phyloP scores from a whole-genome alignment of 35 echinoderm and acorn worm genomes.

The Eucidaris tribuloides region DNA sequence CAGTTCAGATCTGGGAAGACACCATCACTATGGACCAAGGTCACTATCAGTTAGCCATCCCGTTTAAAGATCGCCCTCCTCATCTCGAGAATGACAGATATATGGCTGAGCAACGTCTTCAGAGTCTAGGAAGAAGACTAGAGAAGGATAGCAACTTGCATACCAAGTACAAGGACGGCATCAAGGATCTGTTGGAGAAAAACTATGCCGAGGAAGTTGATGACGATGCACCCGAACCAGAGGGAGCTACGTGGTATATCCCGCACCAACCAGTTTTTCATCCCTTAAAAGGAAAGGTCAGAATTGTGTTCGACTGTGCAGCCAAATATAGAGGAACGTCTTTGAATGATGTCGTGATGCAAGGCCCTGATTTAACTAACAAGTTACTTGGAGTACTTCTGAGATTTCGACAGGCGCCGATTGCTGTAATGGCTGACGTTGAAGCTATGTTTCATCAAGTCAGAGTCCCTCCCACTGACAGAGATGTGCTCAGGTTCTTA shows the following conservation, averaged over 20 bases:
- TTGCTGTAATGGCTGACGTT: conserved; percentile 20
- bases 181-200: neutral
- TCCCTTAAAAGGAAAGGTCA: conserved; percentile 31
- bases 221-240: neutral
- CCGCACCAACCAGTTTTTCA: conserved; percentile 43
- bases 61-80: conserved; percentile 11
- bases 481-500: conserved; percentile 28
- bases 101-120: conserved; percentile 33
- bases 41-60: conserved; percentile 55
- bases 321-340: neutral
- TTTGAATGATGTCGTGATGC: conserved; percentile 5
- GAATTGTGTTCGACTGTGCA: conserved; percentile 16
- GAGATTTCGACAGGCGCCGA: conserved; percentile 21
- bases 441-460: conserved; percentile 41
- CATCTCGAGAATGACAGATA: conserved; percentile 26
- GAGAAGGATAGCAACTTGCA: conserved; percentile 2
- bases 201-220: conserved; percentile 26
- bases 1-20: conserved; percentile 18
- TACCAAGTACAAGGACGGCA: neutral
- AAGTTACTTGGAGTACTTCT: conserved; percentile 35
- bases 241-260: conserved; percentile 30
- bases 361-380: conserved; percentile 41
- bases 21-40: conserved; percentile 15
- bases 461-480: neutral
- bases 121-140: conserved; percentile 19